phyloP scores from a whole-genome alignment of 1,140 invertebrate genomes.

The Mya arenaria region DNA sequence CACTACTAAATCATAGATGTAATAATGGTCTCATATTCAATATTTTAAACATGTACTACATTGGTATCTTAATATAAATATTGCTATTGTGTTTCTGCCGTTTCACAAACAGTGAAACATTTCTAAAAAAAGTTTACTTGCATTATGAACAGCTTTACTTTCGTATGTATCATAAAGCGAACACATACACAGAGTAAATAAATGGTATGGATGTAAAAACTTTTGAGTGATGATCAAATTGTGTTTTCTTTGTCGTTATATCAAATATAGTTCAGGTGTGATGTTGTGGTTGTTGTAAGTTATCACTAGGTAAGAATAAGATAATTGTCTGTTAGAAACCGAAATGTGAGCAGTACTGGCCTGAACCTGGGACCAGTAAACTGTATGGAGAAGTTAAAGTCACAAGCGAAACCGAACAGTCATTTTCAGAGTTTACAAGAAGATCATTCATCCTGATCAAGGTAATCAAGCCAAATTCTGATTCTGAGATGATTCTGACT shows the following conservation, averaged over 20 bases:
- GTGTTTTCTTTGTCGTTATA: background rate
- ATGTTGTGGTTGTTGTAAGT: background rate
- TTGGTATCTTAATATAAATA: no score
- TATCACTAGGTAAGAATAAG: no score
- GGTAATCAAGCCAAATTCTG: background rate
- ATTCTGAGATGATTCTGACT: no score
- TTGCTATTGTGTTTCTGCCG: no score
- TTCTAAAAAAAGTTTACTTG: no score
- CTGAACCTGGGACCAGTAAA: constrained; percentile 92
- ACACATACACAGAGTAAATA: background rate
- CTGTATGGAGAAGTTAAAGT: constrained; percentile 94
- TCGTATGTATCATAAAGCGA: background rate
- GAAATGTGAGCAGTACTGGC: constrained; percentile 99
- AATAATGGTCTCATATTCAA: no score
- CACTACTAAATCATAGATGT: no score
- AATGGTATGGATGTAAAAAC: background rate
- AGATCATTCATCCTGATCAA: constrained; percentile 87
- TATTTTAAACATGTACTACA: no score
- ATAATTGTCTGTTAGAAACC: no score
- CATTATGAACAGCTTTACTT: no score
- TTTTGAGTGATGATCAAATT: background rate
- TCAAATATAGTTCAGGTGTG: background rate
- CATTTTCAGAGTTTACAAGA: constrained; percentile 95
- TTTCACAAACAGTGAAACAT: no score
- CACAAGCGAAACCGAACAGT: constrained; percentile 91